Evolutionary conservation across 2,113 vertebrate genomes (phyloP).

Genomic region (Pseudopipra pipra): DNA sequence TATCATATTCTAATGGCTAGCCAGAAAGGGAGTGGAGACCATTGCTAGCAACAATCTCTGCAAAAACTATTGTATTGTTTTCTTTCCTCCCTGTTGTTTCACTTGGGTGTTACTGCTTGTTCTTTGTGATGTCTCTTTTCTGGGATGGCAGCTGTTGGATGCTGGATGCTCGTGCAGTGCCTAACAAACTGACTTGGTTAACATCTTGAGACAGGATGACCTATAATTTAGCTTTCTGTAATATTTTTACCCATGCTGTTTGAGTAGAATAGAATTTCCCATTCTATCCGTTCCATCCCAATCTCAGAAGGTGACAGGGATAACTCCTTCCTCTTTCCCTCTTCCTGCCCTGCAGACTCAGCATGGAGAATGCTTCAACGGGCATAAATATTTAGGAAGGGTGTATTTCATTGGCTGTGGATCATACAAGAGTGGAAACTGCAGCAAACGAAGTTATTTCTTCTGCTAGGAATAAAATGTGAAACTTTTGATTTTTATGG

Average conservation of each 20-base stretch:
- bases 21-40: background rate
- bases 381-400: background rate
- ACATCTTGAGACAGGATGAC: background rate
- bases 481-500: background rate
- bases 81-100: background rate
- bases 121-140: background rate
- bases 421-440: conserved; percentile 1
- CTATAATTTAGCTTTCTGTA: background rate
- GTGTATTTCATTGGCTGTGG: conserved; percentile 10
- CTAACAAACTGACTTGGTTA: background rate
- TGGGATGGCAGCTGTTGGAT: background rate
- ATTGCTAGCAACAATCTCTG: background rate
- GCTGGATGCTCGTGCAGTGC: background rate
- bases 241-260: background rate
- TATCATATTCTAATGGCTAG: background rate
- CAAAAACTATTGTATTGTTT: background rate
- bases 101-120: background rate
- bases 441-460: background rate
- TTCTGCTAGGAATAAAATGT: background rate
- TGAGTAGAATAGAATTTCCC: background rate
- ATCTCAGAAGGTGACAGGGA: rapidly evolving
- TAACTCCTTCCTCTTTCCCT: background rate
- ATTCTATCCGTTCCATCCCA: background rate
- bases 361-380: background rate
- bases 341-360: background rate